These are phyloP conservation scores for Papilio aristodemus DNA, from an alignment of 1,140 invertebrate genomes.

Conservation along the genomic window DNA sequence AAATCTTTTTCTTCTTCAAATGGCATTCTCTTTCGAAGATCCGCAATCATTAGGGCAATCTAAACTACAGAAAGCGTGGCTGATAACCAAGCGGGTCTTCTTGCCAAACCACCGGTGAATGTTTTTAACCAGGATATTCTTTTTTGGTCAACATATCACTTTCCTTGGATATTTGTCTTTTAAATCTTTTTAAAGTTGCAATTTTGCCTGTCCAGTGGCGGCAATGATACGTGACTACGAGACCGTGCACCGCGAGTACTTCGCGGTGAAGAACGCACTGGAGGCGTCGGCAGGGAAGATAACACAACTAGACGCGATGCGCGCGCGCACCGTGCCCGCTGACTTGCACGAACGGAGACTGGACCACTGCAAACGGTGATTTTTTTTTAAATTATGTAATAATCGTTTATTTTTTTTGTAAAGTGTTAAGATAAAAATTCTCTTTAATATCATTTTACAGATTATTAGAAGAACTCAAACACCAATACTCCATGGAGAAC, in stretches of 20 bases:
- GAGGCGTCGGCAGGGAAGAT: constrained; percentile 57
- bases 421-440: too few species aligned
- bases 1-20: too few species aligned
- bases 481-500: constrained; percentile 68
- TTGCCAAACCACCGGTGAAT: too few species aligned
- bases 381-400: not conserved
- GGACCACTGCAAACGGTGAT: constrained; percentile 64
- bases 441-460: too few species aligned
- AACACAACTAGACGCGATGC: constrained; percentile 50
- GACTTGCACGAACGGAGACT: constrained; percentile 66
- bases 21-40: too few species aligned
- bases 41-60: too few species aligned
- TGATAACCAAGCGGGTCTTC: too few species aligned
- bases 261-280: constrained; percentile 59
- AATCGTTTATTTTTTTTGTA: constrained; percentile 19
- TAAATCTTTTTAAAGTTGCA: too few species aligned
- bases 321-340: constrained; percentile 61
- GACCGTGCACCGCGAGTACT: constrained; percentile 77
- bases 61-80: too few species aligned
- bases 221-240: constrained; percentile 77
- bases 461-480: constrained; percentile 69
- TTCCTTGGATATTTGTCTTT: too few species aligned
- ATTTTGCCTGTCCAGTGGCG: constrained; percentile 57
- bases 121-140: too few species aligned
- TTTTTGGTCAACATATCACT: too few species aligned